phyloP scores from a whole-genome alignment of 2,888 invertebrate genomes.

The Pinctada fucata region DNA sequence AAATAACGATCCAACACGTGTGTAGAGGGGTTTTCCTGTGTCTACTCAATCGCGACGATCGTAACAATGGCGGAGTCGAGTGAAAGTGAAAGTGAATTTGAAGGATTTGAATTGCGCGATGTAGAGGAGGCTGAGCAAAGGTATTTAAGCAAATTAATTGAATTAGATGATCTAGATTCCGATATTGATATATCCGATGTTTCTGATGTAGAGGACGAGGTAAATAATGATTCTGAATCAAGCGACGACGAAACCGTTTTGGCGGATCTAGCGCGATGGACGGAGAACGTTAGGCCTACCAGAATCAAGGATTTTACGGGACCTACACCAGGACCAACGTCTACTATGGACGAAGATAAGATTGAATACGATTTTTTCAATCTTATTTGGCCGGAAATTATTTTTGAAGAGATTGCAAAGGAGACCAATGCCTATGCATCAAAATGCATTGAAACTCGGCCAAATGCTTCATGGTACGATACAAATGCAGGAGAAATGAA shows the following conservation, averaged over 20 bases:
- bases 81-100: conserved; percentile 8
- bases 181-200: too few relatives aligned
- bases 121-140: too few relatives aligned
- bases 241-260: conserved; percentile 18
- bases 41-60: too few relatives aligned
- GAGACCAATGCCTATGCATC: conserved; percentile 12
- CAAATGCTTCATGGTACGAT: conserved; percentile 11
- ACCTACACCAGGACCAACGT: neutral
- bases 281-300: conserved; percentile 6
- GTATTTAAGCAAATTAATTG: too few relatives aligned
- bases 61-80: neutral
- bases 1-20: too few relatives aligned
- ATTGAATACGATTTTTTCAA: conserved; percentile 12
- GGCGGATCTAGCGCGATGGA: conserved; percentile 5
- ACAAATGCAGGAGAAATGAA: conserved; percentile 16
- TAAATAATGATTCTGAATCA: conserved; percentile 9
- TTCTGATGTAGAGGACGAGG: neutral
- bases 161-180: too few relatives aligned
- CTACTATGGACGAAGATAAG: neutral
- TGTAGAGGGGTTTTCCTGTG: too few relatives aligned
- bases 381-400: conserved; percentile 6
- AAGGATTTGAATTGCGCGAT: neutral
- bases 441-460: neutral
- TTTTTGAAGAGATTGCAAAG: neutral
- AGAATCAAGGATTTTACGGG: conserved; percentile 14